Base-by-base conservation (phyloP, 92 coral and sea anemone species). In the Palythoa grandis region DNA sequence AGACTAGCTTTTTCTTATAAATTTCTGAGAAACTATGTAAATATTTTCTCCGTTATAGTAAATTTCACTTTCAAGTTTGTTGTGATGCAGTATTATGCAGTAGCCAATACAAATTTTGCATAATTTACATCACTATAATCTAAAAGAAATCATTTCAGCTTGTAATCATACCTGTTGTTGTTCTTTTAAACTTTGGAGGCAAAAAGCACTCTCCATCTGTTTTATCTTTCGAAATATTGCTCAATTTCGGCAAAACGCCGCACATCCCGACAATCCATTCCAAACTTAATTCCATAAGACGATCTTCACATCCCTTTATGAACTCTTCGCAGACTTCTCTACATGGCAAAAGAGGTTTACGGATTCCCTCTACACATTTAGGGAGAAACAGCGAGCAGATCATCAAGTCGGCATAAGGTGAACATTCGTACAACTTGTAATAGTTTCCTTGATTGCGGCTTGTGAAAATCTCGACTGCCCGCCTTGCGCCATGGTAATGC, bases 251-350 rank as follows among this genome's bases (percentile, higher is more conserved):
- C 16, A 92, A 47, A 3, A 89, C 43, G 11, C 78, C 72, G 50
- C 95, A 92, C 91, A 87, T 87, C 47, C 86, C 92, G 24, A 84
- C 82, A 1, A 87, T 72, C 95, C 95, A 92, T 86, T 92, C 93
- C 19, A 92, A 72, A 19, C 50, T 25, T 38, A 47, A 61, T 15
- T 5, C 48, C 16, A 89, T 37, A 9, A 92, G 66, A 4, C 52
- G 39, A 43, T 71, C 40, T 39, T 86, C 88, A 78, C 97, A 94
- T 20, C 92, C 83, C 54, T 92, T 88, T 14, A 92, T 92, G 54
- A 86, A 94, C 76, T 94, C 97, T 11, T 92, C 92, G 54, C 97
- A 94, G 17, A 92, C 97, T 54, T 88, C 79, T 74, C 87, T 87
- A 86, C 97, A 94, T 1, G 97, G 97, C 23, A 87, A 77, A 13